Evolutionary conservation across 1,140 invertebrate genomes (phyloP), one percentile per base, ranked within the genome.

Genomic region (Euborellia annulipes): DNA sequence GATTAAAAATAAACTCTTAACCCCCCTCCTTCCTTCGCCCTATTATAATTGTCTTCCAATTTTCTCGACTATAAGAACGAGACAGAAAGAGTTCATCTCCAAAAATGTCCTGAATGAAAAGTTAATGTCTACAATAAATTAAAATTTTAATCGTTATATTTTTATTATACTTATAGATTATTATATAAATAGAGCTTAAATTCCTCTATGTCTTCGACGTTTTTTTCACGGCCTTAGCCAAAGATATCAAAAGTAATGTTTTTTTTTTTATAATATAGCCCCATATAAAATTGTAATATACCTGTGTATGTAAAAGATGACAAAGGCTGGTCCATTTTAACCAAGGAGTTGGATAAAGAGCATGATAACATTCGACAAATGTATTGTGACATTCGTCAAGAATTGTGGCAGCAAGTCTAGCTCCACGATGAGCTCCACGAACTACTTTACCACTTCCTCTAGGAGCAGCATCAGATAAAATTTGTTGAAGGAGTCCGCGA

Each of bases 271-370:
- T 17, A 32, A n/a, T 23, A 34, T 23, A 30, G 32, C 36, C 38
- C 2, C 41, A 34, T 48, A 27, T 21, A 16, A 37, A 36, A n/a
- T n/a, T n/a, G n/a, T n/a, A 86, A 81, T 27, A 6, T 27, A 27
- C 23, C 11, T 27, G 23, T 55, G 84, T 73, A 34, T 72, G 72
- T 16, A 95, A 65, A 13, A 94, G 62, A 58, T 91, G 84, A 64
- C 90, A 93, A 0, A 96, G 62, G 56, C 84, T 85, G 46, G 80
- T 79, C 91, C 92, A 95, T 60, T 95, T 95, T 16, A 95, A 67
- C 46, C 78, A 80, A 0, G 85, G 83, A 1, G 89, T 95, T 0
- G 93, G 91, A 66, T 93, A 96, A 66, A 96, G 96, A 0, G 88
- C 88, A 64, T 95, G 88, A 58, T 92, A 96, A 62, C 91, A 94